Evolutionary conservation across 2,797 vertebrate species (phyloP).

Genomic region (Halcyon chelicuti): DNA sequence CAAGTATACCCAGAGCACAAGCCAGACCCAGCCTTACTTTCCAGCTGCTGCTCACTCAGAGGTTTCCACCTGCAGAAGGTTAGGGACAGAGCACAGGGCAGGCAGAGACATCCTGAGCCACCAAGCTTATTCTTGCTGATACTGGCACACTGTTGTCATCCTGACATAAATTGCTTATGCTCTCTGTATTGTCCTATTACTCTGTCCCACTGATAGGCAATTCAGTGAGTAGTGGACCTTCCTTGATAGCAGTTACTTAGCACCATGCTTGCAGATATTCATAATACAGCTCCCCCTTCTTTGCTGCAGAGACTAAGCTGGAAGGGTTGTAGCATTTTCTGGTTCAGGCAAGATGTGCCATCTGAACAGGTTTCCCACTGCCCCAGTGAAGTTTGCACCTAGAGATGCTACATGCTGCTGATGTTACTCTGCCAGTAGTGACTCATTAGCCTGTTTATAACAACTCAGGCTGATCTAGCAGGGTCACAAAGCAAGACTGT

Average conservation of each 20-base stretch:
- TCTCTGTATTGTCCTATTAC: not conserved
- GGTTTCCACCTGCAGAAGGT: not conserved
- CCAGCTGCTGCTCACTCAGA: not conserved
- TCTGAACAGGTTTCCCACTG: not conserved
- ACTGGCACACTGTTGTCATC: not conserved
- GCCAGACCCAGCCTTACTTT: not conserved
- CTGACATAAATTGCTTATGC: not conserved
- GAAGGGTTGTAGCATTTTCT: not conserved
- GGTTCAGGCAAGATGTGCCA: not conserved
- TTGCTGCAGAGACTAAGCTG: not conserved
- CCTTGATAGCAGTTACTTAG: not conserved
- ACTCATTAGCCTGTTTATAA: not conserved
- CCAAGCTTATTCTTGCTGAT: not conserved
- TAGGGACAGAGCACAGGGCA: not conserved
- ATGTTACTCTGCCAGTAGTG: not conserved
- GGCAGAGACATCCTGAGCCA: not conserved
- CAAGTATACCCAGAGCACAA: not conserved
- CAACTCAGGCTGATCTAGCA: not conserved
- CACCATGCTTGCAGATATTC: rapidly evolving
- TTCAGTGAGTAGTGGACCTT: not conserved
- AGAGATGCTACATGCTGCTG: not conserved
- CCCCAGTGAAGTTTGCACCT: not conserved
- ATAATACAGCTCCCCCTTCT: not conserved
- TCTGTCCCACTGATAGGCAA: not conserved
- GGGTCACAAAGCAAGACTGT: not conserved